Conservation (phyloP, 2,888 invertebrate species). For the Acleris cristana region DNA sequence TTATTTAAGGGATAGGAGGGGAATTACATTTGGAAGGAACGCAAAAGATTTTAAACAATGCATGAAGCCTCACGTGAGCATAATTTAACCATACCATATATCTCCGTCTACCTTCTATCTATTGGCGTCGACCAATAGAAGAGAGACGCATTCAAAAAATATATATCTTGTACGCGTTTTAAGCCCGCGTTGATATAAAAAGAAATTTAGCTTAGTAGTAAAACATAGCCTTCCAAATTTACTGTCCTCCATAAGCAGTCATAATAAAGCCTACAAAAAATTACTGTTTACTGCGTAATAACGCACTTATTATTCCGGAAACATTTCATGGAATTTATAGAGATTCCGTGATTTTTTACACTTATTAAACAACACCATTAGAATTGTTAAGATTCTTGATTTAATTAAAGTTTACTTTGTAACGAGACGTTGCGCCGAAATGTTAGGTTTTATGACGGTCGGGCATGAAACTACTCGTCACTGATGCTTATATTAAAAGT, state of each 20-base stretch:
- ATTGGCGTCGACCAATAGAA: no score
- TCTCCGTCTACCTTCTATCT: no score
- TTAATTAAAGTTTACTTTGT: slow-evolving; percentile 31
- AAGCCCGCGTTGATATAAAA: slow-evolving; percentile 4
- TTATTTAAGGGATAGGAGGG: no score
- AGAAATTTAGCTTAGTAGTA: slow-evolving; percentile 28
- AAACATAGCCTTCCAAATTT: slow-evolving; percentile 17
- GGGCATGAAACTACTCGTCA: slow-evolving; percentile 10
- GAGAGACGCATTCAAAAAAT: no score
- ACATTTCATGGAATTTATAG: slow-evolving; percentile 32
- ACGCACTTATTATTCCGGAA: slow-evolving; percentile 49
- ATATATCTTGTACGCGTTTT: no score
- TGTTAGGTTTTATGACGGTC: slow-evolving; percentile 9
- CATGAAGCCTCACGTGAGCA: no score
- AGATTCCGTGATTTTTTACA: slow-evolving; percentile 36
- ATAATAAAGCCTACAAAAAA: slow-evolving; percentile 50
- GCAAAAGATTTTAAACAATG: no score
- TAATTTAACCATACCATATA: no score
- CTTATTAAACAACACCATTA: slow-evolving; percentile 34
- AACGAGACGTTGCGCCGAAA: slow-evolving; percentile 21
- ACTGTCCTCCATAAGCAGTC: slow-evolving; percentile 38
- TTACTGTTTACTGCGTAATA: slow-evolving; percentile 48
- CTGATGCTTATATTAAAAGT: neutral
- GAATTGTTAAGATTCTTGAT: slow-evolving; percentile 28
- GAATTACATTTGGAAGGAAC: no score